A percentile compares a stretch with the other conserved stretches of the same genome.
Conservation (phyloP, 37 sponge, comb jelly and placozoan genomes). For the Chondrosia reniformis region DNA sequence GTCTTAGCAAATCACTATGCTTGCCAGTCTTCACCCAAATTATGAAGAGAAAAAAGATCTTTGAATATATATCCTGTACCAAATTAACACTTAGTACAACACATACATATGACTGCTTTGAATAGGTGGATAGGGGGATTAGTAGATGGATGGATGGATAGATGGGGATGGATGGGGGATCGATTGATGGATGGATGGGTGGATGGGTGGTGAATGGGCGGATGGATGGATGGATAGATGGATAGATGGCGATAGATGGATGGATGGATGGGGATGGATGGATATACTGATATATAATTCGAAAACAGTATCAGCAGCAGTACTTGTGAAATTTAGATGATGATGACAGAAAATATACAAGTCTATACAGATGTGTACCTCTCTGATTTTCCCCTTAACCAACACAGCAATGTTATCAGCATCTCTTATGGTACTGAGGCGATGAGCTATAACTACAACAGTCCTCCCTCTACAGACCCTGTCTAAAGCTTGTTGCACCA, state of each 20-base stretch:
- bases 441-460: conserved; percentile 91
- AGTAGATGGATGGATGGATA: too few relatives aligned
- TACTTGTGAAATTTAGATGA: too few relatives aligned
- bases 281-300: too few relatives aligned
- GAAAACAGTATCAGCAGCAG: too few relatives aligned
- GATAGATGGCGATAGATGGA: too few relatives aligned
- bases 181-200: too few relatives aligned
- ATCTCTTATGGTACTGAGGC: conserved; percentile 81
- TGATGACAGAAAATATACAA: neutral
- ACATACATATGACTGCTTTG: conserved; percentile 6
- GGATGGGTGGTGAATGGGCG: too few relatives aligned
- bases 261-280: too few relatives aligned
- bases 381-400: conserved; percentile 51
- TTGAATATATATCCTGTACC: neutral
- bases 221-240: too few relatives aligned
- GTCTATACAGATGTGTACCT: conserved; percentile 30
- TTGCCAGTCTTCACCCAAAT: conserved; percentile 53
- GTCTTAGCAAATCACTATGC: conserved; percentile 52
- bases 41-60: neutral
- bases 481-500: conserved; percentile 83
- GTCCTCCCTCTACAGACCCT: conserved; percentile 57
- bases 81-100: neutral
- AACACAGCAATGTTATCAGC: conserved; percentile 84
- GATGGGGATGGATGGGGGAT: too few relatives aligned
- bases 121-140: too few relatives aligned